phyloP scores from a whole-genome alignment of 2,888 invertebrate species.

The Lamproptera curius region DNA sequence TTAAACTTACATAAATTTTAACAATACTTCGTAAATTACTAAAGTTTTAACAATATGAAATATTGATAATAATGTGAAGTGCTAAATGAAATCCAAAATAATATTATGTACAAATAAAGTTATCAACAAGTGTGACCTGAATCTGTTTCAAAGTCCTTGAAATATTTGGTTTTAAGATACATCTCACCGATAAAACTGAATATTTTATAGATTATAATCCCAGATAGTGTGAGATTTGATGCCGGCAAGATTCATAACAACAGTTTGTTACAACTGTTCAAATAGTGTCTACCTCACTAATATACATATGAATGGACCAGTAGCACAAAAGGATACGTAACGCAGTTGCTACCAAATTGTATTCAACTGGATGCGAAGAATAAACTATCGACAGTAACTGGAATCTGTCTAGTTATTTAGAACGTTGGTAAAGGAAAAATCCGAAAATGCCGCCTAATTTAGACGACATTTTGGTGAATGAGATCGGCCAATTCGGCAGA shows the following conservation, averaged over 20 bases:
- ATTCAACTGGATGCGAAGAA: too few species aligned
- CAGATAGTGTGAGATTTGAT: neutral
- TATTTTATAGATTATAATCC: neutral
- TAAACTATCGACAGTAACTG: too few species aligned
- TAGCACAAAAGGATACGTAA: too few species aligned
- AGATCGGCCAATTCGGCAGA: neutral
- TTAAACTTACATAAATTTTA: too few species aligned
- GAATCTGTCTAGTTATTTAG: too few species aligned
- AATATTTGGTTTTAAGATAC: neutral
- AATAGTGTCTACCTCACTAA: neutral
- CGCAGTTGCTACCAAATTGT: too few species aligned
- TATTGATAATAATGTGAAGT: too few species aligned
- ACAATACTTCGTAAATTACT: too few species aligned
- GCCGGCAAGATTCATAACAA: neutral
- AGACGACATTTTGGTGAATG: neutral
- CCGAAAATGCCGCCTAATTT: neutral
- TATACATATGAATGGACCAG: too few species aligned
- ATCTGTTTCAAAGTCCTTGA: neutral
- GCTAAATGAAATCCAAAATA: too few species aligned
- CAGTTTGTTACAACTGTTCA: neutral
- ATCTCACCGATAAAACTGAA: neutral
- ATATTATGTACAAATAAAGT: neutral
- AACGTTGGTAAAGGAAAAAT: too few species aligned
- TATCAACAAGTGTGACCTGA: neutral
- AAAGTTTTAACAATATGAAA: too few species aligned